Percentiles rank a stretch among this genome's conserved stretches.
These are phyloP conservation scores for Sylvietta virens DNA, from an alignment of 2,113 vertebrate genomes.

Conservation along the genomic window DNA sequence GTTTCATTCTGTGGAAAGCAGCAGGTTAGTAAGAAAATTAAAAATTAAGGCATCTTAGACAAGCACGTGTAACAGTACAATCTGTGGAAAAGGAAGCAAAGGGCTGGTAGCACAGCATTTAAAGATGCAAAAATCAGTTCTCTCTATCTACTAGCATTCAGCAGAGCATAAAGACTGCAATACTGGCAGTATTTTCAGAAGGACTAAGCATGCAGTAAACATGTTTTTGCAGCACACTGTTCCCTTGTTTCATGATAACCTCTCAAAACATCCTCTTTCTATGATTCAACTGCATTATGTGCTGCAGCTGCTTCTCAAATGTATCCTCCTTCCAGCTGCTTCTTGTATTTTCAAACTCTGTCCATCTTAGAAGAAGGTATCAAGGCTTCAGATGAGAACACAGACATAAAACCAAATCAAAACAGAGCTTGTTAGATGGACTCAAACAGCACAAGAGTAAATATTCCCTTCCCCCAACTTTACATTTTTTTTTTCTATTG, in stretches of 20 bases:
- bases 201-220: not conserved
- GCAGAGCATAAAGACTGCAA: not conserved
- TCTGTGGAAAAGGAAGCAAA: not conserved
- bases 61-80: not conserved
- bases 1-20: not conserved
- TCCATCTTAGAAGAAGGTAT: not conserved
- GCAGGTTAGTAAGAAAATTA: not conserved
- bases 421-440: not conserved
- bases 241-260: not conserved
- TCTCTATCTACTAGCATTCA: not conserved
- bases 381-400: not conserved
- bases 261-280: not conserved
- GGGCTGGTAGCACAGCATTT: not conserved
- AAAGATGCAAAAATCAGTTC: not conserved
- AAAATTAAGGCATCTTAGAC: not conserved
- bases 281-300: not conserved
- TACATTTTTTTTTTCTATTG: not conserved
- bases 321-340: not conserved
- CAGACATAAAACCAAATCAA: not conserved
- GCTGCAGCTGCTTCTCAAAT: not conserved
- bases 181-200: not conserved
- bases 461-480: not conserved
- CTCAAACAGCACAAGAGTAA: not conserved
- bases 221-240: not conserved
- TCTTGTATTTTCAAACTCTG: not conserved